Evolutionary conservation across 2,888 invertebrate species (phyloP).

Genomic region (Drosophila limbata): DNA sequence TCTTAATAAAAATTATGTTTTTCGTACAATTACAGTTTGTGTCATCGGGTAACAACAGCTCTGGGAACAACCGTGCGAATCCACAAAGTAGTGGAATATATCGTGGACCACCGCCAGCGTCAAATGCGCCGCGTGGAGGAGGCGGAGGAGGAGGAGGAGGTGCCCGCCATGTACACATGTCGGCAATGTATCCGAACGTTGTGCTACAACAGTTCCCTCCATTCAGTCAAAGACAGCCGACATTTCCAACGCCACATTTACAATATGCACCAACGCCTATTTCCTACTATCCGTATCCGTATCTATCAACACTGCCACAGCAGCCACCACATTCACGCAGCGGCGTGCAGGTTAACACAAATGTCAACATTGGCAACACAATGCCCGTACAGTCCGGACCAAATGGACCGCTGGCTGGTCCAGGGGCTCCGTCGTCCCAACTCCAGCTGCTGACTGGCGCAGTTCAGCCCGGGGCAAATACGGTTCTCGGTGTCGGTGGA

Average conservation of each 20-base stretch:
- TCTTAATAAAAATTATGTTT: background rate
- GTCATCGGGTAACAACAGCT: slow-evolving; percentile 77
- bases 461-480: slow-evolving; percentile 85
- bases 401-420: slow-evolving; percentile 76
- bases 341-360: slow-evolving; percentile 73
- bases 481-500: slow-evolving; percentile 84
- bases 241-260: slow-evolving; percentile 74
- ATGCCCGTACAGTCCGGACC: slow-evolving; percentile 80
- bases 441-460: slow-evolving; percentile 71
- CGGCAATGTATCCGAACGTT: slow-evolving; percentile 80
- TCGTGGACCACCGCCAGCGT: slow-evolving; percentile 78
- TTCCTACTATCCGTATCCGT: slow-evolving; percentile 68
- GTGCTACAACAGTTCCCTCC: slow-evolving; percentile 77
- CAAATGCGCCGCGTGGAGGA: slow-evolving; percentile 60
- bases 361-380: slow-evolving; percentile 66
- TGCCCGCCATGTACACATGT: slow-evolving; percentile 77
- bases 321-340: slow-evolving; percentile 77
- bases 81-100: slow-evolving; percentile 77
- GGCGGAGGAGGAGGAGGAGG: slow-evolving; percentile 40
- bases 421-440: slow-evolving; percentile 74
- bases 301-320: slow-evolving; percentile 63
- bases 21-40: slow-evolving; percentile 71
- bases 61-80: slow-evolving; percentile 78
- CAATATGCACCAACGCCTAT: slow-evolving; percentile 74
- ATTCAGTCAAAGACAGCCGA: slow-evolving; percentile 75